These are phyloP conservation scores for Apotomis turbidana DNA, from an alignment of 2,888 invertebrate species.

Conservation along the genomic window DNA sequence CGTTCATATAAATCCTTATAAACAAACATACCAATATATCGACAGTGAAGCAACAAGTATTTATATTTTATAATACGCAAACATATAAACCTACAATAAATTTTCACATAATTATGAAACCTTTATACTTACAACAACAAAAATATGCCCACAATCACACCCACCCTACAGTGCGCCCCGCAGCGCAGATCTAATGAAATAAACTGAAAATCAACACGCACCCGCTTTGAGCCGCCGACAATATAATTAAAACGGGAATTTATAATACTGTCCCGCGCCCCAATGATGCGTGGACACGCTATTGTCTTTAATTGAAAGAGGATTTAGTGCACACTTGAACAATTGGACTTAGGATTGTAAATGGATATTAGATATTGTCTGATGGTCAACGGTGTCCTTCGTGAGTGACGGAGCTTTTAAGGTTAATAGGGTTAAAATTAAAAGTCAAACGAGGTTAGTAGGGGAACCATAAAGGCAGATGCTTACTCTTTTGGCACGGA, in stretches of 20 bases:
- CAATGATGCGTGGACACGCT: constrained; percentile 66
- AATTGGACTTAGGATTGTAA: constrained; percentile 13
- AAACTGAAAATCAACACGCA: constrained; percentile 84
- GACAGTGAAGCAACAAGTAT: too few species aligned
- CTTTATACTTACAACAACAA: not conserved
- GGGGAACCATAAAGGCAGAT: too few species aligned
- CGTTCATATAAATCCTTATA: too few species aligned
- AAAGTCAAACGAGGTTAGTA: not conserved
- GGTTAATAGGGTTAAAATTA: not conserved
- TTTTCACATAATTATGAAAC: too few species aligned
- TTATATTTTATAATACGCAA: too few species aligned
- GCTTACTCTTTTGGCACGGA: too few species aligned
- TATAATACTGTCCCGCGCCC: constrained; percentile 62
- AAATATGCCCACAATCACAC: constrained; percentile 48
- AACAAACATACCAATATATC: too few species aligned
- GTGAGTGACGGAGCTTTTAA: not conserved
- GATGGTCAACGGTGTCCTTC: not conserved
- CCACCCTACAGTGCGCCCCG: constrained; percentile 66
- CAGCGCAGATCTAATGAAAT: constrained; percentile 82
- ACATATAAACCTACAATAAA: too few species aligned
- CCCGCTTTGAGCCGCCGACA: constrained; percentile 57
- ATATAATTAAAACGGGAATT: constrained; percentile 79
- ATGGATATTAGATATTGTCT: constrained; percentile 11
- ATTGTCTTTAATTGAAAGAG: constrained; percentile 53
- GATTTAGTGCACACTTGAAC: constrained; percentile 46